Percentiles rank a stretch among this genome's conserved stretches.
Conservation (phyloP, 53 echinoderm and acorn worm genomes). For the Temnopleurus reevesii region DNA sequence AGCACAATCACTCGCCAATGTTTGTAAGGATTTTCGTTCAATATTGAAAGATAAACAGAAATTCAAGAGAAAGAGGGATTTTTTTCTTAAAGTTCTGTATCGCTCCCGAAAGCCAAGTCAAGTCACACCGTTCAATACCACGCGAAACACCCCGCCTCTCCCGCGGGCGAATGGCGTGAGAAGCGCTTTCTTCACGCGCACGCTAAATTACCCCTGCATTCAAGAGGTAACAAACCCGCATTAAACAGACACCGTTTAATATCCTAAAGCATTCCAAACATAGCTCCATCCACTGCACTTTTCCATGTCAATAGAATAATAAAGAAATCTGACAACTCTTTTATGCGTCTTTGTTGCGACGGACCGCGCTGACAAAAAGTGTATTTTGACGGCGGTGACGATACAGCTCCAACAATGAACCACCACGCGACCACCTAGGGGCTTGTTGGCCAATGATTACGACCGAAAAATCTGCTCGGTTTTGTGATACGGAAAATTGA, state of each 20-base stretch:
- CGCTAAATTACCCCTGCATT: conserved; percentile 37
- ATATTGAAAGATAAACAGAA: conserved; percentile 50
- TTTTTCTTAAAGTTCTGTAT: not conserved
- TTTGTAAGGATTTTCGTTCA: conserved; percentile 49
- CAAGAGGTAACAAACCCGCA: conserved; percentile 37
- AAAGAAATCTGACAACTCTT: conserved; percentile 37
- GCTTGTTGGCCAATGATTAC: conserved; percentile 53
- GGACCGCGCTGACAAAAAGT: not conserved
- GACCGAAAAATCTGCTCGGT: not conserved
- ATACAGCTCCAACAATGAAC: not conserved
- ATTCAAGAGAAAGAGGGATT: conserved; percentile 11
- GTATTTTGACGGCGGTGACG: conserved; percentile 4
- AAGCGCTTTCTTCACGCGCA: conserved; percentile 39
- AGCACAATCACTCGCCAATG: conserved; percentile 40
- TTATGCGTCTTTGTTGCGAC: conserved; percentile 6
- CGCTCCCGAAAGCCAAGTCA: not conserved
- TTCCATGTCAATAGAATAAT: not conserved
- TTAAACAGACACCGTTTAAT: conserved; percentile 34
- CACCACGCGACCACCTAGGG: conserved; percentile 58
- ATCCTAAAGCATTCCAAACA: conserved; percentile 32
- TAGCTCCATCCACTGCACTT: conserved; percentile 16
- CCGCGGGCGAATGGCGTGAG: not conserved
- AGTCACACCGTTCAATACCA: conserved; percentile 36
- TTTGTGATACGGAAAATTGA: conserved; percentile 41
- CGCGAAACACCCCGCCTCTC: conserved; percentile 17